These are phyloP conservation scores for Magallana angulata DNA, from an alignment of 1,140 invertebrate genomes.

Conservation along the genomic window DNA sequence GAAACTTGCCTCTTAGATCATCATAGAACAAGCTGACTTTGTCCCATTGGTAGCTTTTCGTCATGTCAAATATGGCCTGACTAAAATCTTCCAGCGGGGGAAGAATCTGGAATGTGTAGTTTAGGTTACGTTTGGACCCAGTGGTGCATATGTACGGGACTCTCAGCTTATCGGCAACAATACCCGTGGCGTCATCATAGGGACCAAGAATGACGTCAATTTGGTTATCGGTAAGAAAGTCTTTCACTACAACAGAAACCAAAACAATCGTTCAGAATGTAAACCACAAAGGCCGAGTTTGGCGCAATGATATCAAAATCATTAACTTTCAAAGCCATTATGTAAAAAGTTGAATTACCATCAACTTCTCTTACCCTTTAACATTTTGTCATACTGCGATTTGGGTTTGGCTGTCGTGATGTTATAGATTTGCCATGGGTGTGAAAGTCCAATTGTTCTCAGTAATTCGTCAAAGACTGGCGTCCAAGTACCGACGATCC, in stretches of 20 bases:
- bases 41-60: conserved; percentile 67
- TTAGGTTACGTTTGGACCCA: conserved; percentile 50
- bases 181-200: conserved; percentile 64
- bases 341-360: neutral
- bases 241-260: conserved; percentile 60
- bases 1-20: conserved; percentile 65
- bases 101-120: conserved; percentile 66
- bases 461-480: neutral
- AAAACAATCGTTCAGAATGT: neutral
- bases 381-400: conserved; percentile 64
- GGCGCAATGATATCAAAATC: neutral
- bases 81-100: conserved; percentile 64
- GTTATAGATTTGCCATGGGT: neutral
- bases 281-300: too few species aligned
- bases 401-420: conserved; percentile 41
- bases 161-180: conserved; percentile 69
- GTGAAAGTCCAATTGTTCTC: conserved; percentile 11
- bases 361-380: conserved; percentile 54
- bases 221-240: conserved; percentile 55
- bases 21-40: conserved; percentile 75
- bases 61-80: conserved; percentile 67
- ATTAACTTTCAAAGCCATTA: neutral
- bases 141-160: conserved; percentile 71
- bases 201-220: conserved; percentile 69
- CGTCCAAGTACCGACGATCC: conserved; percentile 39